Percentiles rank a stretch among this genome's conserved stretches.
Evolutionary conservation across 2,888 invertebrate species (phyloP).

Genomic region (Cabera pusaria): DNA sequence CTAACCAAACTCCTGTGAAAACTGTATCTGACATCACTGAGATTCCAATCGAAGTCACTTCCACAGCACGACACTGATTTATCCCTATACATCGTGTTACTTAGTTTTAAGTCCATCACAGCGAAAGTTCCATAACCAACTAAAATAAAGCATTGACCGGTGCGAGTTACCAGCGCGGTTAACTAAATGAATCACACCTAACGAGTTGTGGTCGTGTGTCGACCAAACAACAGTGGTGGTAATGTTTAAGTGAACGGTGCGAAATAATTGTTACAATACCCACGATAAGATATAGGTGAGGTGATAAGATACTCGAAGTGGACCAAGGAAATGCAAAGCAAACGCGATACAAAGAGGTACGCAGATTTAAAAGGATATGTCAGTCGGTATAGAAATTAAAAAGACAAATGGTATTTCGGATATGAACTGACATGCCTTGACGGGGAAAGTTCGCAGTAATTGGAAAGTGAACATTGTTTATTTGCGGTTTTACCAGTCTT

Average conservation of each 20-base stretch:
- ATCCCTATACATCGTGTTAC: slow-evolving; percentile 1
- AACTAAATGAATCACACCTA: too few species aligned
- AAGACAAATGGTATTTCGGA: background rate
- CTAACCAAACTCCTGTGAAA: slow-evolving; percentile 55
- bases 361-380: background rate
- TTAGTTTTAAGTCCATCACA: slow-evolving; percentile 17
- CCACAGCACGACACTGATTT: slow-evolving; percentile 45
- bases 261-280: slow-evolving; percentile 26
- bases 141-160: slow-evolving; percentile 27
- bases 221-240: slow-evolving; percentile 7
- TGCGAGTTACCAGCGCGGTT: too few species aligned
- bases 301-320: slow-evolving; percentile 64
- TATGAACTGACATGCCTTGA: slow-evolving; percentile 5
- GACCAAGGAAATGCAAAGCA: slow-evolving; percentile 59
- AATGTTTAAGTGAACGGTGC: slow-evolving; percentile 11
- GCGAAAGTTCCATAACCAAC: slow-evolving; percentile 36
- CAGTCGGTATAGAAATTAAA: too few species aligned
- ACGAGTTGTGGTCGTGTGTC: too few species aligned
- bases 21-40: slow-evolving; percentile 47
- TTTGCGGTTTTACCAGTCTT: background rate
- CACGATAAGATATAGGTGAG: slow-evolving; percentile 14
- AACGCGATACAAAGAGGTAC: slow-evolving; percentile 5
- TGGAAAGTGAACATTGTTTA: slow-evolving; percentile 5
- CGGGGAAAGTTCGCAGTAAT: slow-evolving; percentile 6
- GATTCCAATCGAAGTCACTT: slow-evolving; percentile 40